Percentiles rank a stretch among this genome's conserved stretches.
Evolutionary conservation across 2,113 vertebrate species (phyloP).

Genomic region (Chaetura pelagica): DNA sequence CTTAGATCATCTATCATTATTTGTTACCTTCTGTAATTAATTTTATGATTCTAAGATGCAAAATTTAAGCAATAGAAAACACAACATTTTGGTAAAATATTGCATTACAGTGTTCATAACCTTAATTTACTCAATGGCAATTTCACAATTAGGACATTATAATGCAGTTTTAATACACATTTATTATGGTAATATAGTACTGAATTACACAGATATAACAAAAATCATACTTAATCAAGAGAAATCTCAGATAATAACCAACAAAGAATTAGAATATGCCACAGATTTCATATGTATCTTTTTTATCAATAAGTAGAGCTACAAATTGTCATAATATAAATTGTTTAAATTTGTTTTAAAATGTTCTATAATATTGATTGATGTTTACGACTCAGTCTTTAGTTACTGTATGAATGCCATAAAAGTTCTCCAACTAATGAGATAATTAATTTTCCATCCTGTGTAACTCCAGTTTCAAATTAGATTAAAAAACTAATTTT

Average conservation of each 20-base stretch:
- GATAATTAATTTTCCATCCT: conserved; percentile 34
- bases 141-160: conserved; percentile 39
- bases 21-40: conserved; percentile 7
- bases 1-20: not conserved
- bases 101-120: not conserved
- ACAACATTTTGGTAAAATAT: not conserved
- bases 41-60: conserved; percentile 4
- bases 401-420: not conserved
- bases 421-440: conserved; percentile 7
- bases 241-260: conserved; percentile 12
- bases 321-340: conserved; percentile 29
- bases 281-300: not conserved
- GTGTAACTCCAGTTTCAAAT: conserved; percentile 17
- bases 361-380: conserved; percentile 30
- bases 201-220: conserved; percentile 27
- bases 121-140: conserved; percentile 25
- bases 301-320: conserved; percentile 14
- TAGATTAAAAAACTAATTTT: conserved; percentile 13
- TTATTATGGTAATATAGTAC: conserved; percentile 33
- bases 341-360: conserved; percentile 25
- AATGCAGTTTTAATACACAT: conserved; percentile 26
- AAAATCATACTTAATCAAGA: conserved; percentile 44
- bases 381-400: not conserved
- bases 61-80: not conserved
- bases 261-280: not conserved